These are phyloP conservation scores for Patella ulyssiponensis DNA, from an alignment of 2,888 invertebrate genomes.

Conservation along the genomic window DNA sequence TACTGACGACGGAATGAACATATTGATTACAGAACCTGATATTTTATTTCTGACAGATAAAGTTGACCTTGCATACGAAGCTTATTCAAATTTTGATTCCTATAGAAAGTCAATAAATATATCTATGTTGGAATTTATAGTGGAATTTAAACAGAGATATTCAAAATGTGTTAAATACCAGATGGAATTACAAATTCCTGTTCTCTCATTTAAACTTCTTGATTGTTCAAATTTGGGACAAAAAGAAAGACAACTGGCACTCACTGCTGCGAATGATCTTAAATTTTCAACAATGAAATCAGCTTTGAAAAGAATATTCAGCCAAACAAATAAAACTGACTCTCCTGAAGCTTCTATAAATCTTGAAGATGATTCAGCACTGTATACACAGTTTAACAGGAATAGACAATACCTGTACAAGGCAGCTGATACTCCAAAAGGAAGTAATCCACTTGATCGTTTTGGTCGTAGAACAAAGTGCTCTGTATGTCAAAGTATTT, in stretches of 20 bases:
- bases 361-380: not conserved
- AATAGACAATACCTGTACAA: not conserved
- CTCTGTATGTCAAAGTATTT: conserved; percentile 6
- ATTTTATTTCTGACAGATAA: not conserved
- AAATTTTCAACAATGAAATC: not conserved
- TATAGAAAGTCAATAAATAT: not conserved
- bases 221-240: not conserved
- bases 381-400: not conserved
- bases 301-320: too few species aligned
- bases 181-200: conserved; percentile 8
- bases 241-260: not conserved
- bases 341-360: not conserved
- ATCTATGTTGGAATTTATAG: not conserved
- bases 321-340: not conserved
- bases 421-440: not conserved
- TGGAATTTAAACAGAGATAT: conserved; percentile 8
- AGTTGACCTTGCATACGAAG: not conserved
- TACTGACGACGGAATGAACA: not conserved
- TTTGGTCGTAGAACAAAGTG: conserved; percentile 4
- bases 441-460: not conserved
- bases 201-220: conserved; percentile 6
- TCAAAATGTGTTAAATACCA: not conserved
- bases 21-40: not conserved
- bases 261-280: not conserved
- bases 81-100: not conserved